phyloP scores from a whole-genome alignment of 2,797 vertebrate species.

The Chromobotia macracanthus region DNA sequence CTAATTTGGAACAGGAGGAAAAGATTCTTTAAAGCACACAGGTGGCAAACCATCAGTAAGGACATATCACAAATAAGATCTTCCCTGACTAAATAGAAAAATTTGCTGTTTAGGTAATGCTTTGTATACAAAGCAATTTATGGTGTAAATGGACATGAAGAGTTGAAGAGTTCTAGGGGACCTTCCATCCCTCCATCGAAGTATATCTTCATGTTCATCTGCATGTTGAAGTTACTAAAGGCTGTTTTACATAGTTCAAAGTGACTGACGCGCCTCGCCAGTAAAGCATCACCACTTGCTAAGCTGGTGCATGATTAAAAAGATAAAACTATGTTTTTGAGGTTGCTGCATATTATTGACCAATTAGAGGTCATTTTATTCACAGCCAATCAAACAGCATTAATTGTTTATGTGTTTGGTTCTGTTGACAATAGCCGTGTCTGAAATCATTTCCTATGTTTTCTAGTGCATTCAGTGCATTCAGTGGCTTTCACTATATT shows the following conservation, averaged over 20 bases:
- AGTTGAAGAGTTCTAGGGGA: not conserved
- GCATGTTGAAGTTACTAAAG: not conserved
- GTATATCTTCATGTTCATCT: not conserved
- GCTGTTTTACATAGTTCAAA: not conserved
- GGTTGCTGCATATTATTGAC: not conserved
- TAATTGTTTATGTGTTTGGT: not conserved
- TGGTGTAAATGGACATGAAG: not conserved
- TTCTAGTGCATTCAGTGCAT: not conserved
- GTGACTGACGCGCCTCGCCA: not conserved
- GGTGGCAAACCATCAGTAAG: slow-evolving; percentile 31
- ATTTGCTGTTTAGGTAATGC: not conserved
- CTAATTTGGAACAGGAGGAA: slow-evolving; percentile 28
- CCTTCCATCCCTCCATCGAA: too few relatives aligned
- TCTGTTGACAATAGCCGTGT: not conserved
- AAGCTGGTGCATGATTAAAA: not conserved
- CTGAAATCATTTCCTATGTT: not conserved
- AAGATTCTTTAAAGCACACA: slow-evolving; percentile 20
- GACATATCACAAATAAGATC: slow-evolving; percentile 13
- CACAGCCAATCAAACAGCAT: not conserved
- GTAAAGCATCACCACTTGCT: not conserved
- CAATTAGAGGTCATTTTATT: not conserved
- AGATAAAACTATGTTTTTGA: not conserved
- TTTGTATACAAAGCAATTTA: slow-evolving; percentile 1
- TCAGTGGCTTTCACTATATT: not conserved
- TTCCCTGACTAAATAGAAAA: not conserved